Conservation (phyloP, 2,113 vertebrate species). For the Hippocampus zosterae region DNA sequence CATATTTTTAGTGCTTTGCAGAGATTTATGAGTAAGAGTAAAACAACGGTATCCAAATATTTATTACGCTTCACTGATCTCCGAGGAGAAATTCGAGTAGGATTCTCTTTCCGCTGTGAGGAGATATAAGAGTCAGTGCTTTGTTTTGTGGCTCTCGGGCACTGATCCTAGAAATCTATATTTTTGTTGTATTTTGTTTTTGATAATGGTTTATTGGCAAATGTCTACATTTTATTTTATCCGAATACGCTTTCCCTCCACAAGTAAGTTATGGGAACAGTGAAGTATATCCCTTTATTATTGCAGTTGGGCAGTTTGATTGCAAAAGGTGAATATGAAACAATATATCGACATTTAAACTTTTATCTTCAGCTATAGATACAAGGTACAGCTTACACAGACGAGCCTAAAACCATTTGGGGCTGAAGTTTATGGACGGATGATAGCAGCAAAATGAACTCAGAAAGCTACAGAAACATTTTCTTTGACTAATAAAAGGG, state of each 20-base stretch:
- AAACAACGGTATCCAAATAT: background rate
- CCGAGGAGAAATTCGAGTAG: background rate
- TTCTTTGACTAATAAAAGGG: too few relatives aligned
- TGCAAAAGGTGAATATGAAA: background rate
- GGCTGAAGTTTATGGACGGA: too few relatives aligned
- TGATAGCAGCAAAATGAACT: too few relatives aligned
- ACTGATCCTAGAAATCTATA: background rate
- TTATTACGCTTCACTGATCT: background rate
- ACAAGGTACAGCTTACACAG: background rate
- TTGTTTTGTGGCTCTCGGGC: background rate
- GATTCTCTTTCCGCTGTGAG: background rate
- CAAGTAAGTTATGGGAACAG: background rate
- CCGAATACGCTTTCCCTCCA: background rate
- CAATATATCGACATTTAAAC: background rate
- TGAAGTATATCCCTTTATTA: background rate
- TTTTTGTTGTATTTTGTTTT: background rate
- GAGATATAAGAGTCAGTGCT: background rate
- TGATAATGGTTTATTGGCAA: background rate
- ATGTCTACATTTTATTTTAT: background rate
- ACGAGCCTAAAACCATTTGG: background rate
- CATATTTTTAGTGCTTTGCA: conserved; percentile 4
- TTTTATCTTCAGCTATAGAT: background rate
- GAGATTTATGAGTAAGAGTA: conserved; percentile 12
- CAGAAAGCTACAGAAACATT: too few relatives aligned
- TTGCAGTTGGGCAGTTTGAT: background rate